Conservation (phyloP, 1,140 invertebrate species). For the Drosophila cardini region DNA sequence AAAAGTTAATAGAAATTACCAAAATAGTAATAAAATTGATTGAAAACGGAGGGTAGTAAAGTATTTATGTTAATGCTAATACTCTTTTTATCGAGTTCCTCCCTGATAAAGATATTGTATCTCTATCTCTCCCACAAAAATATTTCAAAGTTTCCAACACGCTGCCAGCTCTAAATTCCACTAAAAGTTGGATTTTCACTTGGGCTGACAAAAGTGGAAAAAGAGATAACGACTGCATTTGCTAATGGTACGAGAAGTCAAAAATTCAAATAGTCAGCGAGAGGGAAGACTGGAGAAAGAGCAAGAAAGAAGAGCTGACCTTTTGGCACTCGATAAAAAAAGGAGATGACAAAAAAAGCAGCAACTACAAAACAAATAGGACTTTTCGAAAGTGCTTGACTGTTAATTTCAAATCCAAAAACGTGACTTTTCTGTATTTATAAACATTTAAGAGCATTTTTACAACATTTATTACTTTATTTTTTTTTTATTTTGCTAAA, state of each 20-base stretch:
- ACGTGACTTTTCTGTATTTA: constrained; percentile 39
- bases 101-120: no score
- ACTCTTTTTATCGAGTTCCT: no score
- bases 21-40: no score
- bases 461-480: constrained; percentile 24
- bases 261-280: background rate
- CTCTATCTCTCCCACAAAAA: no score
- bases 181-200: constrained; percentile 27
- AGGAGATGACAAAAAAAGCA: constrained; percentile 4
- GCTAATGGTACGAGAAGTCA: constrained; percentile 5
- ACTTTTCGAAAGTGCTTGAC: constrained; percentile 6
- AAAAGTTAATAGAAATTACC: no score
- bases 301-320: constrained; percentile 19
- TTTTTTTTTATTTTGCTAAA: background rate
- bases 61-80: no score
- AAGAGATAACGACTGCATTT: constrained; percentile 23
- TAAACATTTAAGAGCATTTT: constrained; percentile 24
- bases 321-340: constrained; percentile 30
- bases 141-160: background rate
- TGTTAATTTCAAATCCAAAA: constrained; percentile 27
- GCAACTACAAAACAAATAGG: constrained; percentile 5
- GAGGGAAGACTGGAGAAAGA: background rate
- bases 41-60: no score
- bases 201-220: constrained; percentile 13
- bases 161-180: background rate